Evolutionary conservation across 2,888 invertebrate species (phyloP), one percentile per base, ranked within the genome.

Genomic region (Stratiomys singularior): DNA sequence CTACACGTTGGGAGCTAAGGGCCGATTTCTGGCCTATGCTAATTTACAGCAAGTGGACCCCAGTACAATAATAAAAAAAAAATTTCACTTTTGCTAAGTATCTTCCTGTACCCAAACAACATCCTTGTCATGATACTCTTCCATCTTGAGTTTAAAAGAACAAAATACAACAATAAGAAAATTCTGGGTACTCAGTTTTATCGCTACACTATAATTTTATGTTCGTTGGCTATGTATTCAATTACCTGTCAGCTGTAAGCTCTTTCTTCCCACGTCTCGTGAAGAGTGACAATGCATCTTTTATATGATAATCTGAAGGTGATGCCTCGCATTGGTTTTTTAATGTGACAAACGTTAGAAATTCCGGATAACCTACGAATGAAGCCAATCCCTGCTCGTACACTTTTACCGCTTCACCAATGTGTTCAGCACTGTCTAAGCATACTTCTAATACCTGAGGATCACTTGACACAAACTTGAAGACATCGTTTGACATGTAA

Each of bases 401-500:
- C 3, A 90, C 88, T 81, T 89, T 89, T 28, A 95, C 84, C 2
- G 92, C 91, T 66, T 92, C 90, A 81, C 90, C 88, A 87, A 93
- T 90, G 63, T 90, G 90, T 46, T 91, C 86, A 63, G 93, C 92
- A 79, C 91, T 92, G 15, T 92, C 90, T 30, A 97, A 84, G 0
- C 95, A 93, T 78, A 95, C 89, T 85, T 94, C 92, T 23, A 96
- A 85, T 0, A 94, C 86, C 21, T 69, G 77, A 1, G 64, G 89
- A 9, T 89, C 89, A 23, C 87, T 83, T 63, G 90, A 91, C 5
- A 94, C 88, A 85, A 90, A 89, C 81, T 91, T 88, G 74, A 94
- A 89, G 0, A 94, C 93, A 87, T 95, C 95, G 80, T 91, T 90
- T 0, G 93, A 94, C 25, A 97, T 86, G 86, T 96, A 93, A 0